Conservation (phyloP, 2,113 vertebrate species). For the Odocoileus virginianus region DNA sequence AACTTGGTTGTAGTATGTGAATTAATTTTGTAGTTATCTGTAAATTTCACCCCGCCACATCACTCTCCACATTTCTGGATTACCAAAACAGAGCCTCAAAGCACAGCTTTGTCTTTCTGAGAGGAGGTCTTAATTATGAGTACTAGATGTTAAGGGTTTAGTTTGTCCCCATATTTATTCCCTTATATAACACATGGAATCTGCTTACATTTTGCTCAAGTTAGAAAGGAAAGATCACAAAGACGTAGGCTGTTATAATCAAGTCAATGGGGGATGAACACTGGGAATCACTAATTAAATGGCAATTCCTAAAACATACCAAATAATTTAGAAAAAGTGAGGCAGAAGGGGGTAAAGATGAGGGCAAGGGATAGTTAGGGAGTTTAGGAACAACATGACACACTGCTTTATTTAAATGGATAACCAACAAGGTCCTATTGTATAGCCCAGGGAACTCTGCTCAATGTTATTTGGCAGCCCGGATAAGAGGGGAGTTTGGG, state of each 20-base stretch:
- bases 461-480: neutral
- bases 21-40: neutral
- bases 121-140: neutral
- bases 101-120: neutral
- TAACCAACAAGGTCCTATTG: neutral
- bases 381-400: neutral
- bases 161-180: neutral
- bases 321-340: neutral
- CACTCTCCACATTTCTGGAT: neutral
- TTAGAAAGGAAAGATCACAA: neutral
- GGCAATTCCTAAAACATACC: neutral
- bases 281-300: neutral
- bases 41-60: neutral
- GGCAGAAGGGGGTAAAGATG: neutral
- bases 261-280: neutral
- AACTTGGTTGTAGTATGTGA: neutral
- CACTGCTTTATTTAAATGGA: neutral
- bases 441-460: neutral
- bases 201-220: neutral
- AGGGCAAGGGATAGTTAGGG: neutral
- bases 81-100: neutral
- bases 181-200: neutral
- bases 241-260: neutral
- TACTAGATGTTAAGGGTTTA: neutral
- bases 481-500: neutral